These are phyloP conservation scores for Actias luna DNA, from an alignment of 2,888 invertebrate genomes.

Conservation along the genomic window DNA sequence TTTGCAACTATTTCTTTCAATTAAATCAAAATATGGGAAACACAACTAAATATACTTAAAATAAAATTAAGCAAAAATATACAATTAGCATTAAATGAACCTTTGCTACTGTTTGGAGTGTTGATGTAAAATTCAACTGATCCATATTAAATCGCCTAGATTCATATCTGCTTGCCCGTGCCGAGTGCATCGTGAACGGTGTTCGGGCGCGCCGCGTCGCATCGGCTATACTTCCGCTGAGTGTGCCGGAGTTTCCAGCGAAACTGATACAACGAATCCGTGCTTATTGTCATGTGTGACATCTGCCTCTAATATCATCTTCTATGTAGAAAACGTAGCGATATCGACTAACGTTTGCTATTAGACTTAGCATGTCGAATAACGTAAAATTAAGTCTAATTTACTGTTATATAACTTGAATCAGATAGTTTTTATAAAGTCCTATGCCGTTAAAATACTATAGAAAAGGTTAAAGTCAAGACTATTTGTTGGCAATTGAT, in stretches of 20 bases:
- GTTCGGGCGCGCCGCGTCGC: neutral
- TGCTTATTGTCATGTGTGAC: neutral
- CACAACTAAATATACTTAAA: too few relatives aligned
- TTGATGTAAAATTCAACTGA: neutral
- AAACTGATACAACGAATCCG: slow-evolving; percentile 5
- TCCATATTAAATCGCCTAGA: neutral
- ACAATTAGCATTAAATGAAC: too few relatives aligned
- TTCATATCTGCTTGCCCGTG: neutral
- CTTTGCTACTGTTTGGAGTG: too few relatives aligned
- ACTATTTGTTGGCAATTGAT: too few relatives aligned
- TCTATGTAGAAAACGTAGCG: neutral
- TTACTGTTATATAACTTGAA: neutral
- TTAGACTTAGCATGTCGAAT: too few relatives aligned
- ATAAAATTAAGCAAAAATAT: too few relatives aligned
- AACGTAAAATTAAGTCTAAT: too few relatives aligned
- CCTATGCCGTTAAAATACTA: neutral
- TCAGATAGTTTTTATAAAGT: neutral
- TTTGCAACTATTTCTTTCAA: too few relatives aligned
- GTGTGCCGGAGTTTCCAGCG: slow-evolving; percentile 4
- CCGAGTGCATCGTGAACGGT: neutral
- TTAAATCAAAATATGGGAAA: too few relatives aligned
- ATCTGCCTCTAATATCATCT: neutral
- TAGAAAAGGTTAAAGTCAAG: too few relatives aligned
- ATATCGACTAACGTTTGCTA: neutral
- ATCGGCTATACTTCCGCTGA: neutral